These are phyloP conservation scores for Numida meleagris DNA, from an alignment of 2,113 vertebrate genomes.

Conservation along the genomic window DNA sequence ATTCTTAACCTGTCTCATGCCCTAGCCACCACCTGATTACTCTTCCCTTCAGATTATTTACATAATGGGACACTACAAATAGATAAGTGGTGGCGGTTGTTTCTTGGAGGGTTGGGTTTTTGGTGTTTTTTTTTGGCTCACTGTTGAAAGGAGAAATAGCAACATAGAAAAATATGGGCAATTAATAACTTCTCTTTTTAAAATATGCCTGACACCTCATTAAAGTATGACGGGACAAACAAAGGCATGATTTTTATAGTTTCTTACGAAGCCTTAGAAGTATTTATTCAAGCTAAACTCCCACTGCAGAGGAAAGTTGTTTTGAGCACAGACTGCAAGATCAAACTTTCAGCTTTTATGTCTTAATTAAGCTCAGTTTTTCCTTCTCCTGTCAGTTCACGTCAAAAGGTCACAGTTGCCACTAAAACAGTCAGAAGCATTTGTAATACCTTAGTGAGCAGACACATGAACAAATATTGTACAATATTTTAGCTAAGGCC, in stretches of 20 bases:
- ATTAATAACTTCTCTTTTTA: neutral
- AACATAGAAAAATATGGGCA: neutral
- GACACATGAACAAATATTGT: neutral
- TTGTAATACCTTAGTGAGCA: conserved; percentile 8
- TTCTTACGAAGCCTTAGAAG: neutral
- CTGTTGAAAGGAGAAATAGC: neutral
- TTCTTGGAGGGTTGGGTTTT: no score
- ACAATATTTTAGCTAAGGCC: neutral
- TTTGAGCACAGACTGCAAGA: neutral
- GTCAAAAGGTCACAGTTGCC: neutral
- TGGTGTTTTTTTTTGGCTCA: neutral
- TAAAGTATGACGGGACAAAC: neutral
- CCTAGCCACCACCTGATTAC: neutral
- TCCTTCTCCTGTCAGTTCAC: conserved; percentile 1
- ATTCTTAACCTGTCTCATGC: neutral
- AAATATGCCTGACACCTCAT: neutral
- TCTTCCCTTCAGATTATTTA: neutral
- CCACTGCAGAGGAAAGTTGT: neutral
- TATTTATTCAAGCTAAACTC: conserved; percentile 45
- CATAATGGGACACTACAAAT: neutral
- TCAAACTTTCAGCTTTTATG: conserved; percentile 11
- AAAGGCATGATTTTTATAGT: neutral
- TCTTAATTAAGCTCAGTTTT: conserved; percentile 45
- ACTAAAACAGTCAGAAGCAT: conserved; percentile 3
- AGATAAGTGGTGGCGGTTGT: neutral